Evolutionary conservation across 2,797 vertebrate genomes (phyloP).

Genomic region (Sebastes iracundus): DNA sequence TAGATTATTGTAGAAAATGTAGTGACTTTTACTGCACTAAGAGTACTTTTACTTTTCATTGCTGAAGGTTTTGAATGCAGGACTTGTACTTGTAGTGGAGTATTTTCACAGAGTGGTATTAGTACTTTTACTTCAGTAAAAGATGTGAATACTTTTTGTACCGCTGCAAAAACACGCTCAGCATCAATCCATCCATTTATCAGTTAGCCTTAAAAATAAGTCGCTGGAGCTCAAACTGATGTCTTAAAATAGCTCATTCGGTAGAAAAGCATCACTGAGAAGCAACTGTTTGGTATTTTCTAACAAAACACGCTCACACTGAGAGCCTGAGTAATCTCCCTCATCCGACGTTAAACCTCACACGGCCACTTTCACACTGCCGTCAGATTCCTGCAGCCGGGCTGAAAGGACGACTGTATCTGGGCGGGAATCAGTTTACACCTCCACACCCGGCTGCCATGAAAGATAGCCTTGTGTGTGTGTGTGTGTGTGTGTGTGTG

Average conservation of each 20-base stretch:
- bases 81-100: no score
- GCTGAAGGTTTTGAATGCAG: no score
- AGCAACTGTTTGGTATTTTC: slow-evolving; percentile 4
- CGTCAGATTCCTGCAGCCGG: slow-evolving; percentile 54
- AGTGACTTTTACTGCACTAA: no score
- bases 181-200: neutral
- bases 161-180: neutral
- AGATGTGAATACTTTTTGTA: no score
- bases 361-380: slow-evolving; percentile 53
- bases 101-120: no score
- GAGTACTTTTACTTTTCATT: no score
- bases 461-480: slow-evolving; percentile 26
- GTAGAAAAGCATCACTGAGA: neutral
- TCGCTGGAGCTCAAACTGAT: neutral
- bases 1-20: no score
- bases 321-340: slow-evolving; percentile 46
- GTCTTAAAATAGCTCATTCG: neutral
- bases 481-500: neutral
- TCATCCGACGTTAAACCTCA: slow-evolving; percentile 52
- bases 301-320: neutral
- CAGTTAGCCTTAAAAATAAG: neutral
- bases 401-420: slow-evolving; percentile 62
- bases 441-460: neutral
- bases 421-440: slow-evolving; percentile 48
- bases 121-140: no score